phyloP scores from a whole-genome alignment of 2,888 invertebrate species.

The Euzetes globulus region DNA sequence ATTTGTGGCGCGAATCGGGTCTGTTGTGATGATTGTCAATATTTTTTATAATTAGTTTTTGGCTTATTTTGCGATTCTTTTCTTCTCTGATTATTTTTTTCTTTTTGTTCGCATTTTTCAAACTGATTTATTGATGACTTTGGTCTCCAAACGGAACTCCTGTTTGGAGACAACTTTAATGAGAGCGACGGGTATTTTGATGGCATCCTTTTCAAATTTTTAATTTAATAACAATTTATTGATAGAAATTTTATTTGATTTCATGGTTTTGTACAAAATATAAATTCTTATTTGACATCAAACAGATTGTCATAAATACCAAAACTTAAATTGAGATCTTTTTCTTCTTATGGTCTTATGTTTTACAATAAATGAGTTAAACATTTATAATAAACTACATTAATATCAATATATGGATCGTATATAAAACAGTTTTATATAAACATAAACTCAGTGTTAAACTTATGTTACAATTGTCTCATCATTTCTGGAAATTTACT shows the following conservation, averaged over 20 bases:
- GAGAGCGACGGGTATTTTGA: background rate
- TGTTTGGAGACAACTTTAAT: constrained; percentile 60
- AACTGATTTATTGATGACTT: constrained; percentile 59
- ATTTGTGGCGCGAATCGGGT: too few species aligned
- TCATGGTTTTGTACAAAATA: constrained; percentile 13
- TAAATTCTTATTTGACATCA: constrained; percentile 1
- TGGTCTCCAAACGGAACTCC: constrained; percentile 71
- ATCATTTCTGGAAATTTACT: too few species aligned
- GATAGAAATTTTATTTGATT: background rate
- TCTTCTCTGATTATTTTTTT: constrained; percentile 33
- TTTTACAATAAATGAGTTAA: constrained; percentile 13
- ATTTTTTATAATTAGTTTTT: too few species aligned
- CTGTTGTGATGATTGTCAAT: background rate
- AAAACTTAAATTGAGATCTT: constrained; percentile 26
- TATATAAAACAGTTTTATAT: background rate
- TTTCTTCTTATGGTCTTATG: background rate
- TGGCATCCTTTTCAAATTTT: background rate
- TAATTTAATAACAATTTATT: background rate
- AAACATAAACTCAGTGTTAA: background rate
- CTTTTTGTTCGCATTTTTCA: constrained; percentile 39
- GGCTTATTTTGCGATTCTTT: constrained; percentile 36
- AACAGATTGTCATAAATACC: constrained; percentile 17
- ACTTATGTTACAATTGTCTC: background rate
- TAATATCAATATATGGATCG: background rate
- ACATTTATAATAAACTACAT: background rate